phyloP scores from a whole-genome alignment of 2,888 invertebrate species.

The Urechis unicinctus region DNA sequence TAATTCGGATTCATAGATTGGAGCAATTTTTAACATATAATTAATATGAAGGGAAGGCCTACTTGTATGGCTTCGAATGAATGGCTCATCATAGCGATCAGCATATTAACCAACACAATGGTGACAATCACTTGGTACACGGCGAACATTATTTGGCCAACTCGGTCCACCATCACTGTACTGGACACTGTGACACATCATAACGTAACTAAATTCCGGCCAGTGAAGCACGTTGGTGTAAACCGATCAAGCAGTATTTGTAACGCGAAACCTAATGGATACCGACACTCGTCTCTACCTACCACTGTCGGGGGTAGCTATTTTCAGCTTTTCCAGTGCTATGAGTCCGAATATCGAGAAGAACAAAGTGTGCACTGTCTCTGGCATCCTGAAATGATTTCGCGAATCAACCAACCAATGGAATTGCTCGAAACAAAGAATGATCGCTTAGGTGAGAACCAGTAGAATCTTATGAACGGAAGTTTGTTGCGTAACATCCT shows the following conservation, averaged over 20 bases:
- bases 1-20: too few species aligned
- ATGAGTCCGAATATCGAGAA: constrained; percentile 48
- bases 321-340: constrained; percentile 17
- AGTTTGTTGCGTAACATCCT: constrained; percentile 12
- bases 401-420: too few species aligned
- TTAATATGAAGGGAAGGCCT: too few species aligned
- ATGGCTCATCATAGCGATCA: constrained; percentile 24
- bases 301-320: constrained; percentile 9
- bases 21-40: too few species aligned
- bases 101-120: constrained; percentile 22
- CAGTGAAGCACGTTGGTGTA: too few species aligned
- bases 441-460: background rate
- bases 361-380: constrained; percentile 47
- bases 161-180: constrained; percentile 16
- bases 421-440: background rate
- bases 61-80: constrained; percentile 23
- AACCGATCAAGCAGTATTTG: too few species aligned
- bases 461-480: too few species aligned
- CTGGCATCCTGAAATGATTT: constrained; percentile 36
- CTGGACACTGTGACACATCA: constrained; percentile 7
- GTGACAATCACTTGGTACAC: constrained; percentile 19
- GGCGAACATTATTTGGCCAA: constrained; percentile 19
- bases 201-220: too few species aligned
- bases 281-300: background rate
- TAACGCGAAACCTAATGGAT: too few species aligned